Percentiles rank a stretch among this genome's conserved stretches.
Evolutionary conservation across 1,140 invertebrate genomes (phyloP).

Genomic region (Pygmarrhopalites habei): DNA sequence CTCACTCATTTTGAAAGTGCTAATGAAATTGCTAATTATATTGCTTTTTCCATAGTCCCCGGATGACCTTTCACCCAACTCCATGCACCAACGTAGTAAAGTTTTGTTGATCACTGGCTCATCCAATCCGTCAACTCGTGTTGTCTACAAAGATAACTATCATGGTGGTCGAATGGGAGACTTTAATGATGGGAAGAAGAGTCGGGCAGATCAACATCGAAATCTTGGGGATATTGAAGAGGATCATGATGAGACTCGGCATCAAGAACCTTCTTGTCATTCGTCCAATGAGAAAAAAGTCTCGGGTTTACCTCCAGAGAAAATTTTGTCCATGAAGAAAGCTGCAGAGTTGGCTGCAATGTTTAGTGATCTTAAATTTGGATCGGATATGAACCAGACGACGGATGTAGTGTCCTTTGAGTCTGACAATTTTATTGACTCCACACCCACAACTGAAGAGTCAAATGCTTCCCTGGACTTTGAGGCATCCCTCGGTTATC

Average conservation of each 20-base stretch:
- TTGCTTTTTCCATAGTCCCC: background rate
- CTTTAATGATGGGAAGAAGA: slow-evolving; percentile 18
- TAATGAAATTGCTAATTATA: no score
- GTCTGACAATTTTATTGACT: no score
- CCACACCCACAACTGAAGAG: slow-evolving; percentile 25
- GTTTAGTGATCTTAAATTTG: slow-evolving; percentile 62
- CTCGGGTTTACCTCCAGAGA: slow-evolving; percentile 44
- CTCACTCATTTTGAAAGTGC: no score
- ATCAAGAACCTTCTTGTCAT: background rate
- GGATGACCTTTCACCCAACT: background rate
- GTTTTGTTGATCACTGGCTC: slow-evolving; percentile 36
- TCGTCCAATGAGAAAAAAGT: background rate
- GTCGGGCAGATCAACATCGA: slow-evolving; percentile 10
- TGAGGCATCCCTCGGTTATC: slow-evolving; percentile 51
- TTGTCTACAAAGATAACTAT: slow-evolving; percentile 32
- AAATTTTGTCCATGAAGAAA: slow-evolving; percentile 72
- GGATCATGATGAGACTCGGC: slow-evolving; percentile 30
- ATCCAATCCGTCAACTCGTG: slow-evolving; percentile 20
- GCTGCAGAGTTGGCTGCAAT: slow-evolving; percentile 75
- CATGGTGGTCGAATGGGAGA: no score
- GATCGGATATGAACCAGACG: no score
- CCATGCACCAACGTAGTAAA: slow-evolving; percentile 20
- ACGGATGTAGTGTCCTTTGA: no score
- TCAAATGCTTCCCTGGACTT: slow-evolving; percentile 41
- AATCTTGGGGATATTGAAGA: slow-evolving; percentile 18